Evolutionary conservation across 2,113 vertebrate species (phyloP), one percentile per base, ranked within the genome.

Genomic region (Pelmatolapia mariae): DNA sequence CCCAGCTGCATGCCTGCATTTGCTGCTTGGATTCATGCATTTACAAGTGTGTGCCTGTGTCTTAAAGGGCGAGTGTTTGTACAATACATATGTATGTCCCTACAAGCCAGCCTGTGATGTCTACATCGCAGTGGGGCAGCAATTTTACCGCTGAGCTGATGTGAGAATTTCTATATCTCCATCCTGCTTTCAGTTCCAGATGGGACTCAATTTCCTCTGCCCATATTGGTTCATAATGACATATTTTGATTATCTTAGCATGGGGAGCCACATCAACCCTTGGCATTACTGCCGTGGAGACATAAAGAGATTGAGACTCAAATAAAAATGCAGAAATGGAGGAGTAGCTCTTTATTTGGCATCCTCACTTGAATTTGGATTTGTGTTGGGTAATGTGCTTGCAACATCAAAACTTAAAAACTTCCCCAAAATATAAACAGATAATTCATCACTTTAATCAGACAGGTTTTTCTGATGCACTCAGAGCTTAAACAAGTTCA

Each of bases 101-200:
- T 47, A 81, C 71, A n/a, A 19, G 24, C 50, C 87, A n/a, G 66
- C 86, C 71, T 53, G 86, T 87, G 56, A 86, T 82, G 85, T 78
- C 76, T 85, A 8, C 54, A 22, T 92, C 87, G 57, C 86, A 89
- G 88, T 36, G 57, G 85, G 93, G 79, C 36, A 81, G 81, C 81
- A 53, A 82, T 93, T 91, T 92, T 45, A 87, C 83, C 76, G 78
- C 89, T 50, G 85, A 89, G 87, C 90, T 82, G 84, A 92, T 89
- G 86, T 84, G 89, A 91, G 86, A 56, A 86, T 92, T 93, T 92
- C 59, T 91, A 68, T 91, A 92, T 81, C 80, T 92, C 80, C 68
- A 82, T 80, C 86, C 80, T 85, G 86, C 90, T 86, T 89, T 89
- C 85, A 61, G 18, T 88, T 90, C 83, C 85, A 92, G 85, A 90